Conservation (phyloP, 2,113 vertebrate species). For the Acanthisitta chloris region DNA sequence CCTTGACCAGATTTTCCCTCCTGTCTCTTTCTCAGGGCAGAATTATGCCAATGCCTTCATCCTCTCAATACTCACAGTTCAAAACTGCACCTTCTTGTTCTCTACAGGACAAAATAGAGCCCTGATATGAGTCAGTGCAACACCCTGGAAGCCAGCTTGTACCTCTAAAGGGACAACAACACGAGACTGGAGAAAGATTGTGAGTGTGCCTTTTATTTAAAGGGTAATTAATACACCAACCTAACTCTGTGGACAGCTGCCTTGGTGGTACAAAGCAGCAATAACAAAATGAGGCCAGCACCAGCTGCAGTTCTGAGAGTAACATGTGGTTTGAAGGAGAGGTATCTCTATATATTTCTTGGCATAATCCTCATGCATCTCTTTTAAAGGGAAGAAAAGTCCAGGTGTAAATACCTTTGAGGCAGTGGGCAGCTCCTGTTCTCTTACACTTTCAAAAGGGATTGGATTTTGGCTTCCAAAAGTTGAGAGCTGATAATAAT, state of each 20-base stretch:
- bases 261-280: background rate
- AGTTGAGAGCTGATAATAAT: background rate
- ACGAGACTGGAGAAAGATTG: background rate
- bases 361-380: background rate
- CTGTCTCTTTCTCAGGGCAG: background rate
- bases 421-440: fast-evolving
- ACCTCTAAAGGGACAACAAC: background rate
- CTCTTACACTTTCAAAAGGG: background rate
- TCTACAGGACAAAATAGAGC: background rate
- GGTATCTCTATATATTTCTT: background rate
- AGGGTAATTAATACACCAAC: background rate
- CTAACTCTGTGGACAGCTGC: background rate
- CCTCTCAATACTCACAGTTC: background rate
- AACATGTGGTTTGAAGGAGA: background rate
- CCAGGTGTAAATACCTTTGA: background rate
- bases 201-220: background rate
- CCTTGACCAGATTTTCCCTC: background rate
- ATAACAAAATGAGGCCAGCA: background rate
- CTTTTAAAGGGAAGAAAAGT: background rate
- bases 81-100: background rate
- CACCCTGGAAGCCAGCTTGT: background rate
- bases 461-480: background rate
- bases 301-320: background rate
- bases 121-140: background rate
- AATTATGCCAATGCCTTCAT: background rate